These are phyloP conservation scores for Lissonota sp. DNA, from an alignment of 2,888 invertebrate genomes.

Conservation along the genomic window DNA sequence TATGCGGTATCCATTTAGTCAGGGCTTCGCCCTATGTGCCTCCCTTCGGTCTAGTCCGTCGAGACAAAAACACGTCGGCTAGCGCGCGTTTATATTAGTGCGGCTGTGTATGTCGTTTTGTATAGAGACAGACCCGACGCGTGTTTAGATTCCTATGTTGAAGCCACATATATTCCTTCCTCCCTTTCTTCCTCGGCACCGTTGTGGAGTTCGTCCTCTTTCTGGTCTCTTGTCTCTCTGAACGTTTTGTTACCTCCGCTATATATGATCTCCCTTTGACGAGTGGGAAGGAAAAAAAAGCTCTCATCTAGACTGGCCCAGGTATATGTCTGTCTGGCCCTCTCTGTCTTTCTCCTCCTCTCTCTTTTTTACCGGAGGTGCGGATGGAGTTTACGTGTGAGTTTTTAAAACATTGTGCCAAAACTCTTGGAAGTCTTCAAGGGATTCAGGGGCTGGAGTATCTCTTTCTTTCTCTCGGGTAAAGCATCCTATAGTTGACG, in stretches of 20 bases:
- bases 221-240: slow-evolving; percentile 44
- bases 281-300: slow-evolving; percentile 37
- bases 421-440: slow-evolving; percentile 48
- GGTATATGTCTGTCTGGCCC: slow-evolving; percentile 48
- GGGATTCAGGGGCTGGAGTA: not conserved
- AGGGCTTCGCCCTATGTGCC: slow-evolving; percentile 34
- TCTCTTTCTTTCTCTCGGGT: slow-evolving; percentile 1
- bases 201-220: slow-evolving; percentile 35
- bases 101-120: not conserved
- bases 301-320: slow-evolving; percentile 37
- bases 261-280: slow-evolving; percentile 36
- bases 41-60: slow-evolving; percentile 35
- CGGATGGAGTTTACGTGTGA: too few relatives aligned
- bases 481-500: slow-evolving; percentile 35
- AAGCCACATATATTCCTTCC: slow-evolving; percentile 41
- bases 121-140: slow-evolving; percentile 7
- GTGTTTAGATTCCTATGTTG: slow-evolving; percentile 27
- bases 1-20: slow-evolving; percentile 36
- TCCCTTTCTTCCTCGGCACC: slow-evolving; percentile 24
- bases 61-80: slow-evolving; percentile 38
- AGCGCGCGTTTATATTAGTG: not conserved
- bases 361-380: not conserved
- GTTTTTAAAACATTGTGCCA: slow-evolving; percentile 23
- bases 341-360: slow-evolving; percentile 35
- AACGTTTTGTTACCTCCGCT: slow-evolving; percentile 44